Percentiles rank a stretch among this genome's conserved stretches.
Evolutionary conservation across 2,888 invertebrate species (phyloP).

Genomic region (Drosophila neonasuta): DNA sequence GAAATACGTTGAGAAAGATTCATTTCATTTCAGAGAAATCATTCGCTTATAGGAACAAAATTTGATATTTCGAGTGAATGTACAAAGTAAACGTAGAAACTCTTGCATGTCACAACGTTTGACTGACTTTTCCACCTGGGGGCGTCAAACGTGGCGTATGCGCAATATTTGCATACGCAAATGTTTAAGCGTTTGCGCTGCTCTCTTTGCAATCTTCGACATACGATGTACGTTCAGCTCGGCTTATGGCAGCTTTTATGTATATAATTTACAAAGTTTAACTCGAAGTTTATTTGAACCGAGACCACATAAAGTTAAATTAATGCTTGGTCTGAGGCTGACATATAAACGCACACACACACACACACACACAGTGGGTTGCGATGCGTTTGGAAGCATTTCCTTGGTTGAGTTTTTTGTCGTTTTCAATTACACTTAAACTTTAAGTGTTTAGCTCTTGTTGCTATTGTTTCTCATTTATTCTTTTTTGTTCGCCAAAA

Average conservation of each 20-base stretch:
- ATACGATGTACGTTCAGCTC: slow-evolving; percentile 13
- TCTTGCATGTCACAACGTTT: slow-evolving; percentile 35
- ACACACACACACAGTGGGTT: slow-evolving; percentile 9
- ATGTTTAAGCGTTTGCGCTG: slow-evolving; percentile 46
- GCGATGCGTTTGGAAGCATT: slow-evolving; percentile 20
- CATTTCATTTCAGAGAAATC: slow-evolving; percentile 5
- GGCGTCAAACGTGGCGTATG: slow-evolving; percentile 56
- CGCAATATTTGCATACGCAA: slow-evolving; percentile 61
- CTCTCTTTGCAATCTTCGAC: slow-evolving; percentile 40
- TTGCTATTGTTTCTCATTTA: slow-evolving; percentile 10
- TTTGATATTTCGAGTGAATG: slow-evolving; percentile 32
- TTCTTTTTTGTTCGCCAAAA: slow-evolving; percentile 17
- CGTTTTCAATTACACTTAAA: slow-evolving; percentile 68
- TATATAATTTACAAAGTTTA: slow-evolving; percentile 50
- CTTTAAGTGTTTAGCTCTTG: slow-evolving; percentile 52
- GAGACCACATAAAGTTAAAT: slow-evolving; percentile 66
- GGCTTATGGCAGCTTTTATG: slow-evolving; percentile 48
- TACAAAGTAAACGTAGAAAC: slow-evolving; percentile 33
- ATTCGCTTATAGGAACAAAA: slow-evolving; percentile 19
- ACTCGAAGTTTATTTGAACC: slow-evolving; percentile 53
- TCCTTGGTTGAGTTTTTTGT: slow-evolving; percentile 36
- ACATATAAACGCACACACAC: slow-evolving; percentile 17
- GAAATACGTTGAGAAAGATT: background rate
- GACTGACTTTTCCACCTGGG: slow-evolving; percentile 43
- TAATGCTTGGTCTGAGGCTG: slow-evolving; percentile 45